phyloP scores from a whole-genome alignment of 1,140 invertebrate genomes.

The Thalassaphorura encarpata region DNA sequence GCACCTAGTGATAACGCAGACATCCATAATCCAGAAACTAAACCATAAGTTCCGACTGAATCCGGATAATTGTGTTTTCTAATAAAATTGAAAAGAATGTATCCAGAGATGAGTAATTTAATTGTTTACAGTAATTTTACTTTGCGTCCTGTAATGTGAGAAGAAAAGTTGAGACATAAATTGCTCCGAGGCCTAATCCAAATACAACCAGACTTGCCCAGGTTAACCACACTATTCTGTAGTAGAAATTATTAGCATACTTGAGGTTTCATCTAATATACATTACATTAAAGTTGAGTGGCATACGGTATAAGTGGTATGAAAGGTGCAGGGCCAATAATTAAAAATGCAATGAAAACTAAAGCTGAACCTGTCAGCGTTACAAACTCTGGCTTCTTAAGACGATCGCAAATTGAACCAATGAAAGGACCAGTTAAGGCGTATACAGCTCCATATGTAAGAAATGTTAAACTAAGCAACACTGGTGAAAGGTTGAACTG shows the following conservation, averaged over 20 bases:
- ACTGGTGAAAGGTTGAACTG: no score
- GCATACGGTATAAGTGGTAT: slow-evolving; percentile 48
- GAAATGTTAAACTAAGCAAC: no score
- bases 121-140: no score
- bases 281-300: neutral
- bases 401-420: slow-evolving; percentile 65
- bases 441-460: neutral
- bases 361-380: slow-evolving; percentile 55
- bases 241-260: slow-evolving; percentile 33
- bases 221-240: slow-evolving; percentile 53
- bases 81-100: no score
- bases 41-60: no score
- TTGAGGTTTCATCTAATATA: neutral
- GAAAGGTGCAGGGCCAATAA: slow-evolving; percentile 66
- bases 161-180: slow-evolving; percentile 2
- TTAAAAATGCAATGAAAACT: slow-evolving; percentile 52
- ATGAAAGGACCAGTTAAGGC: slow-evolving; percentile 61
- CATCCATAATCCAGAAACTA: no score
- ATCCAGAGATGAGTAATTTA: no score
- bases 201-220: slow-evolving; percentile 60
- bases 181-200: slow-evolving; percentile 63
- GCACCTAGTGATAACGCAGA: no score
- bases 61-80: no score
- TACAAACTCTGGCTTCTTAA: slow-evolving; percentile 51
- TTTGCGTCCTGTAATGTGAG: neutral